These are phyloP conservation scores for Anabas testudineus DNA, from an alignment of 2,797 vertebrate genomes.

Conservation along the genomic window DNA sequence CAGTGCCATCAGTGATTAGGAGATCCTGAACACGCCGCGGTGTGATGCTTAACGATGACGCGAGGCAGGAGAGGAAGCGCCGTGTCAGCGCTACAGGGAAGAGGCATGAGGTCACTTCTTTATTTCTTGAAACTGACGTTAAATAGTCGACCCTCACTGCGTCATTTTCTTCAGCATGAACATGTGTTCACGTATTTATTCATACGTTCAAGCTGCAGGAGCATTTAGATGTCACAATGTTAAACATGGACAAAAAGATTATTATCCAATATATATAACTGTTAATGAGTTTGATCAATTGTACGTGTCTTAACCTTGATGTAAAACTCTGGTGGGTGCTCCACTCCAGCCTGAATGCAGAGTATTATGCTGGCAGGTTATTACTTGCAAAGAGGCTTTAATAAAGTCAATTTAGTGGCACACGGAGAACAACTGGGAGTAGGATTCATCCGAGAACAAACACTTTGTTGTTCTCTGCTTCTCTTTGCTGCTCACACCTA, in stretches of 20 bases:
- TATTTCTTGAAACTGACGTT: conserved; percentile 31
- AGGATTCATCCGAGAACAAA: conserved; percentile 40
- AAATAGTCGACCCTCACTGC: too few relatives aligned
- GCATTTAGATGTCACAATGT: too few relatives aligned
- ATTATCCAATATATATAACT: background rate
- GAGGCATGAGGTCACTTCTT: conserved; percentile 38
- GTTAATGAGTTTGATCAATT: background rate
- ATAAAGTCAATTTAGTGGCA: conserved; percentile 61
- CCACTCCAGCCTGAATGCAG: conserved; percentile 2
- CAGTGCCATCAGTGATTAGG: conserved; percentile 28
- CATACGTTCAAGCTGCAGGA: too few relatives aligned
- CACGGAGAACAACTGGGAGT: conserved; percentile 47
- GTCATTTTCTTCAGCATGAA: too few relatives aligned
- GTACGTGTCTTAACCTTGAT: background rate
- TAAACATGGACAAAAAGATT: too few relatives aligned
- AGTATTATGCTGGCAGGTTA: conserved; percentile 49
- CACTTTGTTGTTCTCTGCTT: conserved; percentile 42
- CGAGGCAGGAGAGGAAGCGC: conserved; percentile 35
- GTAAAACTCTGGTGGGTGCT: conserved; percentile 5
- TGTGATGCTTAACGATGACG: conserved; percentile 20
- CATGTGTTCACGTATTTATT: too few relatives aligned
- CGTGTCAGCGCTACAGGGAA: background rate
- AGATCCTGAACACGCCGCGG: conserved; percentile 27
- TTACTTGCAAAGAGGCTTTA: conserved; percentile 66
- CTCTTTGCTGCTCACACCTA: conserved; percentile 4